Percentiles rank a stretch among this genome's conserved stretches.
Evolutionary conservation across 2,888 invertebrate species (phyloP).

Genomic region (Globia sparganii): DNA sequence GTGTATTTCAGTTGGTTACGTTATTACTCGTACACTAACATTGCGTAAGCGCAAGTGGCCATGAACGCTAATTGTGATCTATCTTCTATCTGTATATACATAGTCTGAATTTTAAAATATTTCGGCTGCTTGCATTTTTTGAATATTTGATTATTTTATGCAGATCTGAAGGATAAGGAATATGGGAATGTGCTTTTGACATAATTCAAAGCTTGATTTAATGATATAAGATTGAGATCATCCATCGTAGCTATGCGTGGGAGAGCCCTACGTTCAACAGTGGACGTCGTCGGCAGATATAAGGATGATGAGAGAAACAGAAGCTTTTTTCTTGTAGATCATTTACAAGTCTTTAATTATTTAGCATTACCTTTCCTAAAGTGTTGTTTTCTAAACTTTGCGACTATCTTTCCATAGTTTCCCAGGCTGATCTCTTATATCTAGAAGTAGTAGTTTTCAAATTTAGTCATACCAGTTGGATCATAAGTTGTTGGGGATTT

Average conservation of each 20-base stretch:
- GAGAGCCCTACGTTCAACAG: too few species aligned
- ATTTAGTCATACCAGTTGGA: neutral
- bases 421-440: neutral
- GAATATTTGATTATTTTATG: slow-evolving; percentile 19
- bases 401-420: neutral
- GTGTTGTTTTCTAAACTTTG: neutral
- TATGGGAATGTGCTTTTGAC: neutral
- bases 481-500: neutral
- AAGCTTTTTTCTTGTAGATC: neutral
- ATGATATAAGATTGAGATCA: neutral
- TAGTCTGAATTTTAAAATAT: slow-evolving; percentile 34
- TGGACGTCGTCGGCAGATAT: neutral
- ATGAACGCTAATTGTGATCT: slow-evolving; percentile 65
- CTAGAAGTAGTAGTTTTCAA: neutral
- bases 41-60: slow-evolving; percentile 59
- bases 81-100: slow-evolving; percentile 31
- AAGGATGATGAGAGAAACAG: neutral
- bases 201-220: neutral
- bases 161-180: neutral
- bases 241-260: neutral
- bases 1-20: slow-evolving; percentile 72
- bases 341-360: neutral
- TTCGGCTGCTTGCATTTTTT: slow-evolving; percentile 12
- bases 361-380: neutral
- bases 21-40: slow-evolving; percentile 47